These are phyloP conservation scores for Cyrtorhinus lividipennis DNA, from an alignment of 1,140 invertebrate genomes.

Conservation along the genomic window DNA sequence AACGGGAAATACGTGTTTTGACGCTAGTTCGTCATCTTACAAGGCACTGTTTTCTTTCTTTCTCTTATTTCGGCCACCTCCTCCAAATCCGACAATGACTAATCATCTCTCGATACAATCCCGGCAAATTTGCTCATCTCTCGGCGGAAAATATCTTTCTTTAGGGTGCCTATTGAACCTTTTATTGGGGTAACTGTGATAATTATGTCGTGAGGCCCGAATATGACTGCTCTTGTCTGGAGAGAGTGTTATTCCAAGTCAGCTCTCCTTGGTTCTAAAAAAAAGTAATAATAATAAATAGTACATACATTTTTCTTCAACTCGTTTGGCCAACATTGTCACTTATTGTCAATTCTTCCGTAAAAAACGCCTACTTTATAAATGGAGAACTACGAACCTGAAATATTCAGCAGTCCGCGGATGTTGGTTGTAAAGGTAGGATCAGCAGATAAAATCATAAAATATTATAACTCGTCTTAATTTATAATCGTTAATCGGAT, in stretches of 20 bases:
- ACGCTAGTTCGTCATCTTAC: too few species aligned
- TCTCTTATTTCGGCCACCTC: too few species aligned
- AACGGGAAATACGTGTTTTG: not conserved
- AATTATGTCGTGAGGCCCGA: not conserved
- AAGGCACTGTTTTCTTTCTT: not conserved
- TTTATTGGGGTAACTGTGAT: not conserved
- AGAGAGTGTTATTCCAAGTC: not conserved
- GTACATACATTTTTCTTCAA: not conserved
- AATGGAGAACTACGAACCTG: not conserved
- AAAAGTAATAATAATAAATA: too few species aligned
- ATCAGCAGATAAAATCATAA: not conserved
- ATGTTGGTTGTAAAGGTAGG: not conserved
- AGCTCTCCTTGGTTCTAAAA: not conserved
- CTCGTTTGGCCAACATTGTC: not conserved
- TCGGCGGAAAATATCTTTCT: not conserved
- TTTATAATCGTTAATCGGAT: not conserved
- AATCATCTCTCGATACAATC: not conserved
- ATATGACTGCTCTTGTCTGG: not conserved
- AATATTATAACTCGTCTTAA: not conserved
- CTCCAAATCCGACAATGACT: too few species aligned
- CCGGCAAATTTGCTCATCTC: not conserved
- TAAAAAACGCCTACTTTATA: not conserved
- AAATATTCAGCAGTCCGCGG: not conserved
- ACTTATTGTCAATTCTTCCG: not conserved
- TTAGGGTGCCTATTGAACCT: not conserved